Conservation (phyloP, 2,113 vertebrate genomes). For the Glareola pratincola region DNA sequence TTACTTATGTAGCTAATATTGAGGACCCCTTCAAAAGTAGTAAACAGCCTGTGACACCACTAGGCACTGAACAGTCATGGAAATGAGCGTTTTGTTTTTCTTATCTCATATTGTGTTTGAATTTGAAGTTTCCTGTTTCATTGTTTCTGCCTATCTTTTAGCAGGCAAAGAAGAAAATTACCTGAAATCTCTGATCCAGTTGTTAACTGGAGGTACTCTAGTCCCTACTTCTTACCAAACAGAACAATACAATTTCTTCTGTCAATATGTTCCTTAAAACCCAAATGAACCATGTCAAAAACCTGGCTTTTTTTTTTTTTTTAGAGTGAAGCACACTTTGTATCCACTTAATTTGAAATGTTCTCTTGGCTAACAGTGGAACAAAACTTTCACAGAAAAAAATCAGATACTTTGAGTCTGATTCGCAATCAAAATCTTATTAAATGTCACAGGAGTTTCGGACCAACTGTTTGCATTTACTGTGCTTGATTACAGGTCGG, state of each 20-base stretch:
- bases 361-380: neutral
- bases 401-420: neutral
- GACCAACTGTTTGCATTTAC: neutral
- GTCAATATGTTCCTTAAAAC: slow-evolving; percentile 1
- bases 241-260: slow-evolving; percentile 6
- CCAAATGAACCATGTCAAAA: slow-evolving; percentile 12
- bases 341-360: slow-evolving; percentile 34
- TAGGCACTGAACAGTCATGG: neutral
- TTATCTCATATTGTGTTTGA: neutral
- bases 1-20: neutral
- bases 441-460: neutral
- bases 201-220: neutral
- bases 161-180: neutral
- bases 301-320: neutral
- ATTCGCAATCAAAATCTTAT: slow-evolving; percentile 7
- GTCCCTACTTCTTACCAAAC: neutral
- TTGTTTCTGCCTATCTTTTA: neutral
- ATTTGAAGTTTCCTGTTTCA: neutral
- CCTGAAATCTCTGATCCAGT: neutral
- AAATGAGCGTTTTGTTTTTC: neutral
- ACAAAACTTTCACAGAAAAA: neutral
- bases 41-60: neutral
- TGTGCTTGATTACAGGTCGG: slow-evolving; percentile 36
- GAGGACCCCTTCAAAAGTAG: neutral
- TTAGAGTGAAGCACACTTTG: neutral